These are phyloP conservation scores for Lagocephalus sceleratus DNA, from an alignment of 2,797 vertebrate genomes.

Conservation along the genomic window DNA sequence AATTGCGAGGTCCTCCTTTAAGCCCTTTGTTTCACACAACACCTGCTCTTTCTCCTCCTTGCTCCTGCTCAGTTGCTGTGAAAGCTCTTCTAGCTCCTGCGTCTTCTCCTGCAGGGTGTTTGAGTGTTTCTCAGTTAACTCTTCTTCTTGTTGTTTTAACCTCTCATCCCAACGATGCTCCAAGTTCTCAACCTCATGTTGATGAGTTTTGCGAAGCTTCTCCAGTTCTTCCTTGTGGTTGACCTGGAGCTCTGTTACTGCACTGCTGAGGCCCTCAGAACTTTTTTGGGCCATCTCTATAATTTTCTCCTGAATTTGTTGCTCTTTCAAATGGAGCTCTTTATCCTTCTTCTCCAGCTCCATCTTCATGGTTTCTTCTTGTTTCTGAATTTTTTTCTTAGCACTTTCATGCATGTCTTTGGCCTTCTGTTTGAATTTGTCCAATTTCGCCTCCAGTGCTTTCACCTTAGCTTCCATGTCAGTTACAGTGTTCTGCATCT, in stretches of 20 bases:
- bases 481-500: constrained; percentile 69
- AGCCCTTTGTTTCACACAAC: constrained; percentile 62
- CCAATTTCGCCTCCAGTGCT: constrained; percentile 85
- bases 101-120: constrained; percentile 81
- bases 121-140: constrained; percentile 80
- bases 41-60: constrained; percentile 76
- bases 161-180: constrained; percentile 77
- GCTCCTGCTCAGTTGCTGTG: constrained; percentile 65
- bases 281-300: constrained; percentile 87
- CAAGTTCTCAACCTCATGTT: constrained; percentile 72
- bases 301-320: constrained; percentile 86
- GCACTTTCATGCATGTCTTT: constrained; percentile 89
- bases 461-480: constrained; percentile 86
- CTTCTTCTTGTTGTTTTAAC: constrained; percentile 80
- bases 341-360: constrained; percentile 85
- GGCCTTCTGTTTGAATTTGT: constrained; percentile 85
- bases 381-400: constrained; percentile 87
- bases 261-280: constrained; percentile 82
- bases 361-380: constrained; percentile 84
- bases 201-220: constrained; percentile 75
- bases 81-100: constrained; percentile 79
- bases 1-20: constrained; percentile 81
- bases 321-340: constrained; percentile 87
- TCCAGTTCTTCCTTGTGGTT: constrained; percentile 87
- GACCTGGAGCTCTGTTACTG: constrained; percentile 83